Evolutionary conservation across 2,888 invertebrate genomes (phyloP), one percentile per base, ranked within the genome.

Genomic region (Athalia circularis): DNA sequence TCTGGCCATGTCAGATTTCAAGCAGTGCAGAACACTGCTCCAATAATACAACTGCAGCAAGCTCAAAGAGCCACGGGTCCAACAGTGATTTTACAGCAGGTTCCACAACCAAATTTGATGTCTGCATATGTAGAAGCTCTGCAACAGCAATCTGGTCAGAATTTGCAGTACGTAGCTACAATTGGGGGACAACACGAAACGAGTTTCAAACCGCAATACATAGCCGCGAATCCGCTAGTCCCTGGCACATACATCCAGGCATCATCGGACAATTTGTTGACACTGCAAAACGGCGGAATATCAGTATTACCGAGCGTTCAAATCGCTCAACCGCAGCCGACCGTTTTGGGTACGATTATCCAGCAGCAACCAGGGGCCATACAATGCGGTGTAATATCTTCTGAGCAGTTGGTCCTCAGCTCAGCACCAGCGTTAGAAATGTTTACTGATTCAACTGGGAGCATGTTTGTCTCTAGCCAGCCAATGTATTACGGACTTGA

Each of bases 401-500:
- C 92, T 0, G 94, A 94, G 83, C 94, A 94, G 89, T 91, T 94
- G 59, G 89, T 94, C 43, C 89, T 94, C 3, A 94, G 94, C 48
- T 92, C 93, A 0, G 91, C 93, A 5, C 93, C 93, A 11, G 93
- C 93, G 0, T 86, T 94, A 75, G 94, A 94, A 88, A 93, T 94
- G 92, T 93, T 93, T 11, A 92, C 93, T 9, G 93, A 94, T 87
- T 86, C 90, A 3, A 86, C 89, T 13, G 86, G 89, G n/a, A 90
- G 90, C 72, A 88, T 91, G 87, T 90, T 90, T 74, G 88, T 91
- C 48, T 87, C 94, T 2, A 94, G 94, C 13, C 95, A 95, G 84
- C 96, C 96, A 4, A 94, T 96, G 85, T 96, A 95, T 85, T 96
- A 96, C 84, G 96, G 96, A 0, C 91, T 96, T 81, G 96, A 96